Evolutionary conservation across 2,888 invertebrate genomes (phyloP).

Genomic region (Linyphia triangularis): DNA sequence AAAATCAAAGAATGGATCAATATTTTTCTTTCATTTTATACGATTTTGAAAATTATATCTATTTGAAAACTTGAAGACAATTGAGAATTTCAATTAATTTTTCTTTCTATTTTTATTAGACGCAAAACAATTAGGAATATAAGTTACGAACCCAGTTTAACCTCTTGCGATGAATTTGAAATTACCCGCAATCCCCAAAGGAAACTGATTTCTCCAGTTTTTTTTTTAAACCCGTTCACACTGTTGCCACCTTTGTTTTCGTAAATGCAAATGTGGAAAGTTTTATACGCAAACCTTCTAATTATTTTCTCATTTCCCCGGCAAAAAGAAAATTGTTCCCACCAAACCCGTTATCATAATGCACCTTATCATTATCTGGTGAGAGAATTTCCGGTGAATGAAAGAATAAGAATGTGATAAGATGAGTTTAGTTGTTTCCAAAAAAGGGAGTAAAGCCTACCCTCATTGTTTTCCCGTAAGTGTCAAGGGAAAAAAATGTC

Average conservation of each 20-base stretch:
- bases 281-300: constrained; percentile 7
- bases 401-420: neutral
- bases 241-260: neutral
- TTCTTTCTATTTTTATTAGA: neutral
- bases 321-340: constrained; percentile 8
- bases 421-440: neutral
- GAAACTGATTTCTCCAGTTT: neutral
- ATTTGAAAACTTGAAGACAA: neutral
- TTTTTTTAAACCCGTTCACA: neutral
- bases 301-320: constrained; percentile 37
- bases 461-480: neutral
- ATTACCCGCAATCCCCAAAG: constrained; percentile 15
- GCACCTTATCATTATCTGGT: constrained; percentile 19
- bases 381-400: neutral
- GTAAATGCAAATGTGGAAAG: constrained; percentile 1
- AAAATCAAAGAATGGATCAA: too few species aligned
- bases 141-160: neutral
- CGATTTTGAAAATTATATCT: too few species aligned
- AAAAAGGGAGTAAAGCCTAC: neutral
- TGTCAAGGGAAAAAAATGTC: neutral
- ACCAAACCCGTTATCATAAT: constrained; percentile 28
- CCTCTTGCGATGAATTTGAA: constrained; percentile 18
- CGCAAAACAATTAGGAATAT: neutral
- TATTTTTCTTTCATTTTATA: too few species aligned
- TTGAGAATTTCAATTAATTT: neutral